These are phyloP conservation scores for Drosophila lacicola DNA, from an alignment of 2,888 invertebrate genomes.

Conservation along the genomic window DNA sequence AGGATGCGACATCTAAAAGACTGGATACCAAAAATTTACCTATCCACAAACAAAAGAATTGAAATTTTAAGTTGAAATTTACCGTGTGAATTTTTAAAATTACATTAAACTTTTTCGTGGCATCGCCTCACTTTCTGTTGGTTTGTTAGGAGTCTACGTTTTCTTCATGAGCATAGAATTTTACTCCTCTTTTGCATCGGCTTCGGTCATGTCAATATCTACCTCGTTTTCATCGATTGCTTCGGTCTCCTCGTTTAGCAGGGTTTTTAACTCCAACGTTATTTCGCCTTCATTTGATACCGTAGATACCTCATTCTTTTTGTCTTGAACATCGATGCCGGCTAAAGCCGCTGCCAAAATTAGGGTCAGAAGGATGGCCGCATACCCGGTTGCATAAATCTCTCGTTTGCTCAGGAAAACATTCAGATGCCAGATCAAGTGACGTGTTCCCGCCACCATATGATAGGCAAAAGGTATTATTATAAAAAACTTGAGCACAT, in stretches of 20 bases:
- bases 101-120: too few relatives aligned
- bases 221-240: not conserved
- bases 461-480: slow-evolving; percentile 63
- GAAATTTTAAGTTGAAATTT: not conserved
- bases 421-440: slow-evolving; percentile 59
- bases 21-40: not conserved
- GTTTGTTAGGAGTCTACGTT: too few relatives aligned
- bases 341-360: slow-evolving; percentile 38
- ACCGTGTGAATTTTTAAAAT: not conserved
- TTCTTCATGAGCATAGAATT: too few relatives aligned
- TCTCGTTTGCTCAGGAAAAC: slow-evolving; percentile 51
- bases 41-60: too few relatives aligned
- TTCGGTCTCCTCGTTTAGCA: not conserved
- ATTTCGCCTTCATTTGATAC: not conserved
- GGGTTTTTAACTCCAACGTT: not conserved
- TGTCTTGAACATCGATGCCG: not conserved
- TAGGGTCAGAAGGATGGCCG: slow-evolving; percentile 38
- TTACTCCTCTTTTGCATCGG: not conserved
- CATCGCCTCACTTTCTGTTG: too few relatives aligned
- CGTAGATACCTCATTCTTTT: not conserved
- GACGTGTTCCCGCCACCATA: slow-evolving; percentile 50
- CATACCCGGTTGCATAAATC: slow-evolving; percentile 63
- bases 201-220: not conserved
- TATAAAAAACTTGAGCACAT: slow-evolving; percentile 35
- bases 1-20: too few relatives aligned